A percentile compares a stretch with the other conserved stretches of the same genome.
phyloP scores from a whole-genome alignment of 1,140 invertebrate species.

The Drosophila pseudoobscura region DNA sequence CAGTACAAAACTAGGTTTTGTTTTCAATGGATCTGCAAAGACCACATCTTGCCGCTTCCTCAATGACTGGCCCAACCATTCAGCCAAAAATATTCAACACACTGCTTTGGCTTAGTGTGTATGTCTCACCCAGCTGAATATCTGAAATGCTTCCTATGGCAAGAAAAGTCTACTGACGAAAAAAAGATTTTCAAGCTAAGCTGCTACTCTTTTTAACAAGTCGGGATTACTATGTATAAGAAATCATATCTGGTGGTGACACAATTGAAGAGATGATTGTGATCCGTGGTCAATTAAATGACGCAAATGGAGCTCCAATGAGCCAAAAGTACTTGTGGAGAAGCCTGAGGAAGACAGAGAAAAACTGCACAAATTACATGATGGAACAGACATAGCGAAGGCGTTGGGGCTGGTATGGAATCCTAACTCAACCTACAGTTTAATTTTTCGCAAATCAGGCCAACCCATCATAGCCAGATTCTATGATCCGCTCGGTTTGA shows the following conservation, averaged over 20 bases:
- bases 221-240: constrained; percentile 36
- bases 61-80: constrained; percentile 29
- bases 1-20: constrained; percentile 40
- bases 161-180: not conserved
- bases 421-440: not conserved
- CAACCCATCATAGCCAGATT: not conserved
- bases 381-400: constrained; percentile 23
- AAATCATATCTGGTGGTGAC: constrained; percentile 58
- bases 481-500: not conserved
- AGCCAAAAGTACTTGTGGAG: too few species aligned
- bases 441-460: not conserved
- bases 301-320: constrained; percentile 11
- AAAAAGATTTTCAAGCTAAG: constrained; percentile 38
- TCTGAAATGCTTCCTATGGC: constrained; percentile 26
- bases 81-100: constrained; percentile 59
- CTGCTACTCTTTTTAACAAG: constrained; percentile 61
- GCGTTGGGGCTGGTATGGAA: not conserved
- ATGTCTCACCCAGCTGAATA: constrained; percentile 9
- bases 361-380: constrained; percentile 20
- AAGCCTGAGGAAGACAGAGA: constrained; percentile 50
- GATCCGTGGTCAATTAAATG: constrained; percentile 29
- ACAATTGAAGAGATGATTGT: constrained; percentile 39
- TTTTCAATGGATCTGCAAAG: constrained; percentile 28
- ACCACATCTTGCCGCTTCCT: constrained; percentile 33
- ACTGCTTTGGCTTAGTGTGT: constrained; percentile 55